These are phyloP conservation scores for Pangasius djambal DNA, from an alignment of 2,797 vertebrate genomes.

Conservation along the genomic window DNA sequence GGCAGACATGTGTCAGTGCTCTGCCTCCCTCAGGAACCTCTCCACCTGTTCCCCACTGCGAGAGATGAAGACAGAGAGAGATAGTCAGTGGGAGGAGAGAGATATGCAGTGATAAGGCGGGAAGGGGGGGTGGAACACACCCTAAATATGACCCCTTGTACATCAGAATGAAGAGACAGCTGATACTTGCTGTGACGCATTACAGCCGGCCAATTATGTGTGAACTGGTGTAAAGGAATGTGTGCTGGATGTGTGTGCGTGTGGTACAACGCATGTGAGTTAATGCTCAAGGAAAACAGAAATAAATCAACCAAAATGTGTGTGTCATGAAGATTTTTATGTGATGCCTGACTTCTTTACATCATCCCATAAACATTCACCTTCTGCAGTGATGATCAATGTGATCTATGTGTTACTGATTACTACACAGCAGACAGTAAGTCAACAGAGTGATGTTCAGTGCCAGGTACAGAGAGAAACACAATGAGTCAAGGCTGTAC, in stretches of 20 bases:
- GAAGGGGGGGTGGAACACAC: conserved; percentile 36
- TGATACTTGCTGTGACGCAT: conserved; percentile 34
- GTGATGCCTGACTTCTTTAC: conserved; percentile 4
- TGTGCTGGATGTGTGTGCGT: not conserved
- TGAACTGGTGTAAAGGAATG: conserved; percentile 28
- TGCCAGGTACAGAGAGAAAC: conserved; percentile 7
- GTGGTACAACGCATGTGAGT: not conserved
- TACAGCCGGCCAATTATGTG: conserved; percentile 27
- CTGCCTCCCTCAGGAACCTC: conserved; percentile 46
- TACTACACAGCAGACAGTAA: not conserved
- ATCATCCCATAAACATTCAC: conserved; percentile 10
- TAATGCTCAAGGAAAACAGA: conserved; percentile 26
- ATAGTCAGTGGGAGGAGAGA: conserved; percentile 26
- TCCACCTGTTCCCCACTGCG: conserved; percentile 53
- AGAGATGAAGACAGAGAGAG: conserved; percentile 38
- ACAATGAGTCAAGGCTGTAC: not conserved
- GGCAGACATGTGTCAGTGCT: conserved; percentile 31
- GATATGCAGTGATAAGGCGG: conserved; percentile 41
- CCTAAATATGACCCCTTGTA: conserved; percentile 30
- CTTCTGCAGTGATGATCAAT: conserved; percentile 20
- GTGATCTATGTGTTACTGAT: not conserved
- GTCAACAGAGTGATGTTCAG: conserved; percentile 12
- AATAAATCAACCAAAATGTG: conserved; percentile 24
- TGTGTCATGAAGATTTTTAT: conserved; percentile 12
- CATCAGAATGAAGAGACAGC: conserved; percentile 17